Evolutionary conservation across 2,888 invertebrate genomes (phyloP).

Genomic region (Tigriopus californicus): DNA sequence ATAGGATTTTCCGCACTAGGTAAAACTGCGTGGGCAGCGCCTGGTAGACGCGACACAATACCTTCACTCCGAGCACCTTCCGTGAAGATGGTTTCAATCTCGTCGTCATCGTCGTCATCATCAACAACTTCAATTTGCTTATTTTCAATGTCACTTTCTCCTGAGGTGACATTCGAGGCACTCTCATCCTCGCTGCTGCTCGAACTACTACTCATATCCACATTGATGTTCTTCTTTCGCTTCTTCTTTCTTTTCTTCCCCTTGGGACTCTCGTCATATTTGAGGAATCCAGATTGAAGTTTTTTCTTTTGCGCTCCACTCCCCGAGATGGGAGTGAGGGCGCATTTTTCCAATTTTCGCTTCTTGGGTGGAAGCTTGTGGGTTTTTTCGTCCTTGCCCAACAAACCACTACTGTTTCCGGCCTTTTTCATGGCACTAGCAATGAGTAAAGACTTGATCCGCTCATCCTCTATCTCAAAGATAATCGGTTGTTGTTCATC

Average conservation of each 20-base stretch:
- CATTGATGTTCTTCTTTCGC: not conserved
- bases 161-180: not conserved
- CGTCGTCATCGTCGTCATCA: not conserved
- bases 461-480: slow-evolving; percentile 8
- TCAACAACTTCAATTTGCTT: not conserved
- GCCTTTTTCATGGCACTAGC: slow-evolving; percentile 14
- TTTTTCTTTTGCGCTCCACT: not conserved
- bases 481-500: not conserved
- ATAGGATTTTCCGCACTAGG: not conserved
- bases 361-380: slow-evolving; percentile 5
- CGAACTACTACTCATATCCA: not conserved
- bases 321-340: not conserved
- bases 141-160: too few species aligned
- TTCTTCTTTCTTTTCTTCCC: not conserved
- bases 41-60: not conserved
- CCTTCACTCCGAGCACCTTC: not conserved
- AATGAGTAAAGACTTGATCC: slow-evolving; percentile 7
- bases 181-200: not conserved
- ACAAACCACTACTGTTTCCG: not conserved
- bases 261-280: not conserved
- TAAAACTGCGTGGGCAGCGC: not conserved
- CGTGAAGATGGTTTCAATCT: slow-evolving; percentile 6
- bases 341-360: not conserved
- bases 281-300: not conserved
- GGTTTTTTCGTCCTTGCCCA: not conserved